Conservation (phyloP, 2,888 invertebrate species). For the Venusia cambrica region DNA sequence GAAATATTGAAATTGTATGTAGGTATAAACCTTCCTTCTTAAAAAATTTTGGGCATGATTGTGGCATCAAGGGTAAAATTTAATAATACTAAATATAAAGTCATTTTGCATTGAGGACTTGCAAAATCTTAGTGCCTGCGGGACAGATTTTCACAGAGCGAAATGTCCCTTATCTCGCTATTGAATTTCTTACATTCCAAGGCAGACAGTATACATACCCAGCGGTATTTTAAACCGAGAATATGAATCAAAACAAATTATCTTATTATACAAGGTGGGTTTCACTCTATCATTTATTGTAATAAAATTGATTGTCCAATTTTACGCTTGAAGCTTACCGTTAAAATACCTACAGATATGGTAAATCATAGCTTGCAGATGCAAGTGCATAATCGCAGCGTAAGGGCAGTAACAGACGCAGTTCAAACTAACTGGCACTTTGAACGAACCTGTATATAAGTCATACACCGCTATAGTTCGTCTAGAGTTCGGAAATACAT, state of each 20-base stretch:
- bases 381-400: slow-evolving; percentile 32
- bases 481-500: too few species aligned
- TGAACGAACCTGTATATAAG: too few species aligned
- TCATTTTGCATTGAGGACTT: too few species aligned
- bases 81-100: too few species aligned
- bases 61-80: too few species aligned
- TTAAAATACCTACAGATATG: slow-evolving; percentile 30
- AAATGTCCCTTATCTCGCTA: too few species aligned
- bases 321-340: slow-evolving; percentile 33
- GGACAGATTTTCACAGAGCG: too few species aligned
- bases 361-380: slow-evolving; percentile 28
- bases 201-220: slow-evolving; percentile 4
- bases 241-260: slow-evolving; percentile 23
- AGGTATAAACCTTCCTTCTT: too few species aligned
- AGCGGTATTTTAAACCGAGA: slow-evolving; percentile 10
- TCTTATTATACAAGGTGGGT: slow-evolving; percentile 17
- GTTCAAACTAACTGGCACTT: slow-evolving; percentile 4
- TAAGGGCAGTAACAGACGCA: slow-evolving; percentile 10
- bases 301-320: slow-evolving; percentile 35
- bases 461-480: neutral
- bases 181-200: slow-evolving; percentile 4
- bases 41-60: too few species aligned
- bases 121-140: too few species aligned
- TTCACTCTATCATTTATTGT: slow-evolving; percentile 33
- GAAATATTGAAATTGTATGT: too few species aligned